Evolutionary conservation across 1,140 invertebrate species (phyloP).

Genomic region (Drosophila orosa): DNA sequence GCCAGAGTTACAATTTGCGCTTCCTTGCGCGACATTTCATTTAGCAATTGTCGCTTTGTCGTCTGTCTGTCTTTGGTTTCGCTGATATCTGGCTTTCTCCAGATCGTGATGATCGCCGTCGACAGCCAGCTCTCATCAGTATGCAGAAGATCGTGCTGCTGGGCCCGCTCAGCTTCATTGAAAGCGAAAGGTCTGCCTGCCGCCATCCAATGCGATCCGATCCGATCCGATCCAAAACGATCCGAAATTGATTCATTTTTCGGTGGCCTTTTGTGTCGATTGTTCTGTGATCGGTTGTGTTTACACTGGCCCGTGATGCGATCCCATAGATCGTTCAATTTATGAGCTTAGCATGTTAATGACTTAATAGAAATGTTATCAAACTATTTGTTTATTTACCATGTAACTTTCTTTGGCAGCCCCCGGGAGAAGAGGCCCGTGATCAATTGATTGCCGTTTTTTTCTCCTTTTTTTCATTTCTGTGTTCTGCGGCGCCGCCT

Average conservation of each 20-base stretch:
- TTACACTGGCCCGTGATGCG: conserved; percentile 24
- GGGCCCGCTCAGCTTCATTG: conserved; percentile 48
- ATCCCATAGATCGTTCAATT: conserved; percentile 52
- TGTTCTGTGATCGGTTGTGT: conserved; percentile 51
- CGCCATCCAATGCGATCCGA: conserved; percentile 14
- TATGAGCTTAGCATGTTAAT: conserved; percentile 68
- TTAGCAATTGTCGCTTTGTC: conserved; percentile 71
- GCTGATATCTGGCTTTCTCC: conserved; percentile 64
- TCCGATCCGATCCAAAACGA: conserved; percentile 35
- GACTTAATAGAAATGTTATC: conserved; percentile 65
- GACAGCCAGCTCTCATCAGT: conserved; percentile 59
- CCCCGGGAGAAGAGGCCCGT: not conserved
- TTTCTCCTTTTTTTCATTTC: conserved; percentile 7
- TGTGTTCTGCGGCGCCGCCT: conserved; percentile 34
- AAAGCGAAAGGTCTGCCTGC: conserved; percentile 75
- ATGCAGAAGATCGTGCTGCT: conserved; percentile 68
- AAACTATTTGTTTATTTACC: conserved; percentile 53
- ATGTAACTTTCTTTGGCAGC: conserved; percentile 61
- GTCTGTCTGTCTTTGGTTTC: conserved; percentile 33
- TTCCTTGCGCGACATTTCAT: conserved; percentile 77
- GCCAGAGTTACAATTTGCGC: conserved; percentile 61
- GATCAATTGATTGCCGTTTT: conserved; percentile 32
- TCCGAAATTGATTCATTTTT: conserved; percentile 70
- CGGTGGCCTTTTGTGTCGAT: conserved; percentile 32
- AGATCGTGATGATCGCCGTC: conserved; percentile 65